Conservation (phyloP, 2,113 vertebrate species). For the Myotis lucifugus region DNA sequence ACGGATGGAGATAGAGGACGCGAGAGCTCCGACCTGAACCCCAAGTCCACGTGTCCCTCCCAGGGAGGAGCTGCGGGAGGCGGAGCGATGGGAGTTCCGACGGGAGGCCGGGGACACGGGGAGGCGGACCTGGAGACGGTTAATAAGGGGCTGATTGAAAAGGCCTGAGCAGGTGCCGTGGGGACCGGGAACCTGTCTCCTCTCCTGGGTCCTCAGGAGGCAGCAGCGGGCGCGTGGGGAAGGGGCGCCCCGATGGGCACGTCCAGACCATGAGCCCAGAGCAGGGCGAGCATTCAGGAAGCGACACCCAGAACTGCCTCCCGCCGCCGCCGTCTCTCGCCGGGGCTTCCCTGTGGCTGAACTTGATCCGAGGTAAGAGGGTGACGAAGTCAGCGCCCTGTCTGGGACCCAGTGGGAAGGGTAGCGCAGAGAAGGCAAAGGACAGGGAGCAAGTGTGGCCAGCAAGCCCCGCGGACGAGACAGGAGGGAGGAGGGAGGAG, state of each 20-base stretch:
- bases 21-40: not conserved
- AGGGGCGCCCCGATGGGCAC: accelerated
- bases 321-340: not conserved
- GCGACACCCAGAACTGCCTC: not conserved
- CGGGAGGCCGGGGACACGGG: not conserved
- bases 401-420: not conserved
- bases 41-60: not conserved
- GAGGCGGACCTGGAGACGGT: not conserved
- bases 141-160: not conserved
- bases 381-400: accelerated
- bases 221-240: not conserved
- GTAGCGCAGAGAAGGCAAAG: accelerated
- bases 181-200: not conserved
- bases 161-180: no score
- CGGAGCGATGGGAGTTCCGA: not conserved
- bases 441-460: not conserved
- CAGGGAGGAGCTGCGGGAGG: not conserved
- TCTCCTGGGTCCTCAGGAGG: no score
- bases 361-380: not conserved
- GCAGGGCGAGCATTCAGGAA: not conserved
- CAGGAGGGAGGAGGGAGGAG: not conserved
- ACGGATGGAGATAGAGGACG: not conserved
- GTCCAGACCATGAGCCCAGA: not conserved
- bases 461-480: not conserved
- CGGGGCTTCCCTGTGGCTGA: not conserved